Conservation (phyloP, 2,797 vertebrate genomes). For the Eupleurogrammus muticus region DNA sequence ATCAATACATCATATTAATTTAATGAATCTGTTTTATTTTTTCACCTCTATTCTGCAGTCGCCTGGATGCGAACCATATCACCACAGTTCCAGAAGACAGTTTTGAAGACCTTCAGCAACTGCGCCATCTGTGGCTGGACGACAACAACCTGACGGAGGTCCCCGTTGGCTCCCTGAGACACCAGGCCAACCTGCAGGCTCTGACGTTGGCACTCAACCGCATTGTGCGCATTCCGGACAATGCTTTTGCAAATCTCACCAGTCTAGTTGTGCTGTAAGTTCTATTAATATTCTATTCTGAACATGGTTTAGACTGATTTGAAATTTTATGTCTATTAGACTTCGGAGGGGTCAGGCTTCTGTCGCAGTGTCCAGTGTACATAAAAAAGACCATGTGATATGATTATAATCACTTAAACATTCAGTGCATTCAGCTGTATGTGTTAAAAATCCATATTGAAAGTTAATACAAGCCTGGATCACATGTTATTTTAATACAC, state of each 20-base stretch:
- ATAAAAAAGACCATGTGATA: background rate
- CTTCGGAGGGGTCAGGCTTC: background rate
- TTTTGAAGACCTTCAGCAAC: slow-evolving; percentile 93
- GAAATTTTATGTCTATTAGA: background rate
- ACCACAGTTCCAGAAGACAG: slow-evolving; percentile 93
- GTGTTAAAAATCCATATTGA: background rate
- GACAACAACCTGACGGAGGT: slow-evolving; percentile 95
- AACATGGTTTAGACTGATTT: slow-evolving; percentile 18
- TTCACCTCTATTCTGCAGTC: slow-evolving; percentile 76
- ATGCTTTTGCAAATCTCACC: slow-evolving; percentile 94
- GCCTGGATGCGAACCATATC: slow-evolving; percentile 97
- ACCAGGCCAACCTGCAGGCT: slow-evolving; percentile 94
- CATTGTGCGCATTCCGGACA: slow-evolving; percentile 92
- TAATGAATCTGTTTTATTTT: background rate
- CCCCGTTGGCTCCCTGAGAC: slow-evolving; percentile 89
- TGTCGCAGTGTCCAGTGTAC: background rate
- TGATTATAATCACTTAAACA: background rate
- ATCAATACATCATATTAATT: background rate
- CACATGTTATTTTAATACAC: background rate
- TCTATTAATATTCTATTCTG: slow-evolving; percentile 25
- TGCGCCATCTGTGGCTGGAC: slow-evolving; percentile 97
- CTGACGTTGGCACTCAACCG: slow-evolving; percentile 95
- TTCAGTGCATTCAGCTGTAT: background rate
- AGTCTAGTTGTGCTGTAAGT: slow-evolving; percentile 98
- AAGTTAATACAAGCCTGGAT: background rate